Base-by-base conservation (phyloP, 64 coral and sea anemone genomes). In the Actinia equina region DNA sequence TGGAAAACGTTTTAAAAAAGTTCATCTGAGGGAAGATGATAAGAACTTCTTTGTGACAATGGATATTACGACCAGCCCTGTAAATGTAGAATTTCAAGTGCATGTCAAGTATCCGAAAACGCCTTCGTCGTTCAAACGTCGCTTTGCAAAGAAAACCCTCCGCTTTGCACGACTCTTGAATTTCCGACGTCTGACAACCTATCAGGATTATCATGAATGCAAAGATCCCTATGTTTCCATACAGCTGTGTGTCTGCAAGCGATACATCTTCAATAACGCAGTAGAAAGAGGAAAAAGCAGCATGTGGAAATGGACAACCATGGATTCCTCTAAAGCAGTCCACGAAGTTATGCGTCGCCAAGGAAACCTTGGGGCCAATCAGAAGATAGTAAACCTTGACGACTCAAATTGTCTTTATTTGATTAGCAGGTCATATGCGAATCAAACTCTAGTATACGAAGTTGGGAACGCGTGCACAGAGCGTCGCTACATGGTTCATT, bases 391-490 rank as follows among this genome's bases (percentile, higher is more conserved):
- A 54, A 44, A 77, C 18, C 65, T 45, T 2, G 43, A 43, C 27
- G 43, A 43, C 27, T 42, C 45, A 79, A 7, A 78, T 43, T 88
- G 86, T 65, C 67, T 88, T 2, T 30, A 78, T 25, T 52, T 88
- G 2, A 41, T 77, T 4, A 78, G 64, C 25, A 88, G 86, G 70
- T 52, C 70, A 19, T 69, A 88, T 55, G 54, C 7, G 27, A 88
- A 88, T 59, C 44, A 88, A 30, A 88, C 86, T 3, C 11, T 88
- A 18, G 65, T 52, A 12, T 88, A 76, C 23, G 94, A 95, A 77
- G 71, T 93, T 57, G 94, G 60, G 7, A 97, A 90, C 71, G 86
- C 91, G 1, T 93, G 91, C 22, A 44, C 12, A 17, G 54, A 88
- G 43, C 74, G 70, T 42, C 87, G 64, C 44, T 97, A 88, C 80